Conservation (phyloP, 2,113 vertebrate genomes). For the Cathartes aura region DNA sequence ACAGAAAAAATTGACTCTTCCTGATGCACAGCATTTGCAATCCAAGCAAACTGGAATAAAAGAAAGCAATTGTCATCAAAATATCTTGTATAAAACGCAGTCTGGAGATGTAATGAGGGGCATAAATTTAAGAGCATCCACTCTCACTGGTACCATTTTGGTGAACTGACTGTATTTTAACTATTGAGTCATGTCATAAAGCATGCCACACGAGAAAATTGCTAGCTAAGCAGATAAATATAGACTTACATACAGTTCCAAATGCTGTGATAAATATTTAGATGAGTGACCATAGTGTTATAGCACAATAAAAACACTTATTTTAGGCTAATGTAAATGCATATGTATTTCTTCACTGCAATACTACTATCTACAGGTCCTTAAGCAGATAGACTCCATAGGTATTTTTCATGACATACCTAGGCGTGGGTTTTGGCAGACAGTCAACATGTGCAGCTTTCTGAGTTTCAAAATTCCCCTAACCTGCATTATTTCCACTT, state of each 20-base stretch:
- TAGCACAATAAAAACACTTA: neutral
- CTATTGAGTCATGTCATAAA: neutral
- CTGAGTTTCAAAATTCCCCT: neutral
- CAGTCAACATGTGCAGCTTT: neutral
- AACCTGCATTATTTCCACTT: conserved; percentile 38
- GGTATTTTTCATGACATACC: neutral
- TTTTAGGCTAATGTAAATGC: neutral
- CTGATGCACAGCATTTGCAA: neutral
- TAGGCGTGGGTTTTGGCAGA: neutral
- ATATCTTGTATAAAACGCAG: neutral
- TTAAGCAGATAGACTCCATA: neutral
- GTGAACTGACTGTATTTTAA: neutral
- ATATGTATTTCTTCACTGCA: neutral
- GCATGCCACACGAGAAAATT: neutral
- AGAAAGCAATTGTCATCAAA: neutral
- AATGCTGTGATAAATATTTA: conserved; percentile 9
- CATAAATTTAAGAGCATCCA: neutral
- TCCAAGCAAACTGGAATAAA: neutral
- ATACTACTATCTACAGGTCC: neutral
- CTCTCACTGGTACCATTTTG: neutral
- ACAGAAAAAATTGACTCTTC: neutral
- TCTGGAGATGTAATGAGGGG: neutral
- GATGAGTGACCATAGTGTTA: neutral
- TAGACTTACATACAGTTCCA: neutral
- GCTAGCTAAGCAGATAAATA: neutral